A percentile compares a stretch with the other conserved stretches of the same genome.
These are phyloP conservation scores for Engraulis encrasicolus DNA, from an alignment of 2,113 vertebrate genomes.

Conservation along the genomic window DNA sequence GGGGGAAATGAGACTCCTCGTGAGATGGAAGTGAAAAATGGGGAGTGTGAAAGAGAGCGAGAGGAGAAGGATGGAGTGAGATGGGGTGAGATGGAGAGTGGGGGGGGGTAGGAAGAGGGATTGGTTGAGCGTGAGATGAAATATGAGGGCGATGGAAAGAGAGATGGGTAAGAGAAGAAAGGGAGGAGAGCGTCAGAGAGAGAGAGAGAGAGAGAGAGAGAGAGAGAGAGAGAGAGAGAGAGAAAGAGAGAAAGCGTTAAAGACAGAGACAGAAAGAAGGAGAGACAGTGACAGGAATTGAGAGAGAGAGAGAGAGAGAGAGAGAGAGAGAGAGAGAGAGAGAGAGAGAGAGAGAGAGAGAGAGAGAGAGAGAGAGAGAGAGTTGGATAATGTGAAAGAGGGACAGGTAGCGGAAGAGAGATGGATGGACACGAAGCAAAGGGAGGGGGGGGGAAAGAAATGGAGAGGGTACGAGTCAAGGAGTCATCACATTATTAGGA, in stretches of 20 bases:
- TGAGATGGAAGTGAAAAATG: too few relatives aligned
- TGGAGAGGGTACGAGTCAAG: background rate
- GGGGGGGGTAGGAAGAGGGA: too few relatives aligned
- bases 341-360: background rate
- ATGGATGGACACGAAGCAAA: too few relatives aligned
- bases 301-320: slow-evolving; percentile 13
- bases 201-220: background rate
- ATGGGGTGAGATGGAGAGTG: too few relatives aligned
- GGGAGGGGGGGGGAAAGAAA: too few relatives aligned
- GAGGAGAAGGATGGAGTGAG: too few relatives aligned
- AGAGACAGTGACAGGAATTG: slow-evolving; percentile 37
- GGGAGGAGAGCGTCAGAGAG: background rate
- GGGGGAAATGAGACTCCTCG: too few relatives aligned
- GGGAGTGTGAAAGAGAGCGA: too few relatives aligned
- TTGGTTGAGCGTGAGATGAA: too few relatives aligned
- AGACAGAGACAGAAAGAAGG: background rate
- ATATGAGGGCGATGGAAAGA: too few relatives aligned
- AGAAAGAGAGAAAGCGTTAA: background rate
- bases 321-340: slow-evolving; percentile 5
- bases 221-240: background rate
- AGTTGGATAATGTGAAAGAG: background rate
- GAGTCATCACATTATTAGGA: background rate
- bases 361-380: too few relatives aligned
- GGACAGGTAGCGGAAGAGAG: background rate
- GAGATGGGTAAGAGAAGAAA: background rate